Percentiles rank a stretch among this genome's conserved stretches.
Conservation (phyloP, 2,113 vertebrate species). For the Gallinago undulata region DNA sequence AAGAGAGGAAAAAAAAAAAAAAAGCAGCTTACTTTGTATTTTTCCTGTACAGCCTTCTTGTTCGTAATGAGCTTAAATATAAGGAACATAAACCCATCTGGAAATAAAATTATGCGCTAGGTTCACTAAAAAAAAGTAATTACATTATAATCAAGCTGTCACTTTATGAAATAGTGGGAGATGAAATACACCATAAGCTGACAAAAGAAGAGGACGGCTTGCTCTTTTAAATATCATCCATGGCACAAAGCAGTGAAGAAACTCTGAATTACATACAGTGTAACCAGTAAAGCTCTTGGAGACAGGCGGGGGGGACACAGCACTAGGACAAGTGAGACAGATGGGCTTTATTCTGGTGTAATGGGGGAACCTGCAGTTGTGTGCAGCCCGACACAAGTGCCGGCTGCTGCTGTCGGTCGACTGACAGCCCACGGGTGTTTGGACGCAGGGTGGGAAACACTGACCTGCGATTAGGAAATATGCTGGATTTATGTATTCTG, state of each 20-base stretch:
- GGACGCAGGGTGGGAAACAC: not conserved
- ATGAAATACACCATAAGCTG: slow-evolving; percentile 63
- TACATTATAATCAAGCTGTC: slow-evolving; percentile 78
- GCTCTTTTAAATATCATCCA: slow-evolving; percentile 37
- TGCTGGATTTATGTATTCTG: accelerated
- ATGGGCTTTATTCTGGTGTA: not conserved
- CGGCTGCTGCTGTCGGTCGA: not conserved
- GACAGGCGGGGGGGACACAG: not conserved
- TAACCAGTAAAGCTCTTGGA: slow-evolving; percentile 8
- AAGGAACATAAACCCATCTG: slow-evolving; percentile 72
- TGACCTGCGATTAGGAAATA: not conserved
- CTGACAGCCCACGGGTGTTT: not conserved
- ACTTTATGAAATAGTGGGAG: slow-evolving; percentile 62
- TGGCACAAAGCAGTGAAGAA: not conserved
- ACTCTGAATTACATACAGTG: not conserved
- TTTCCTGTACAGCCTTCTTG: slow-evolving; percentile 40
- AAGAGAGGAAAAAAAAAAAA: not conserved
- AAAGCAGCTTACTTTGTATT: slow-evolving; percentile 42
- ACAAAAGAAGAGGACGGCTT: slow-evolving; percentile 38
- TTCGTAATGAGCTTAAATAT: slow-evolving; percentile 72
- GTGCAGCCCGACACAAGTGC: accelerated
- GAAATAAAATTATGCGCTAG: slow-evolving; percentile 70
- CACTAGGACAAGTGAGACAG: not conserved
- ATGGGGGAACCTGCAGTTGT: not conserved
- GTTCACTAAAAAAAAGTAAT: slow-evolving; percentile 73